Percentiles rank a stretch among this genome's conserved stretches.
These are phyloP conservation scores for Psix sp. DNA, from an alignment of 1,140 invertebrate species.

Conservation along the genomic window DNA sequence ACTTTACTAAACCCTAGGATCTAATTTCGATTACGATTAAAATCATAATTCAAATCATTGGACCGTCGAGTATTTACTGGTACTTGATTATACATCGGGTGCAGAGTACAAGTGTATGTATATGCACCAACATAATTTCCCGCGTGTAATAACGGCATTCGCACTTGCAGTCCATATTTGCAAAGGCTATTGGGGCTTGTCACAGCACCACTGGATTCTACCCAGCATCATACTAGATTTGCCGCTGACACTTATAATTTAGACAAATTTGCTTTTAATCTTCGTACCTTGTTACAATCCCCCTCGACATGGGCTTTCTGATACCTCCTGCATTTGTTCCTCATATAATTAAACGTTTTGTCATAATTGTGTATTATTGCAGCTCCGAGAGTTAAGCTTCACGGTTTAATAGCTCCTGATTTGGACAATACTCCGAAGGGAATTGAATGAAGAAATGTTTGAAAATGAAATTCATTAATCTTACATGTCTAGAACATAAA, in stretches of 20 bases:
- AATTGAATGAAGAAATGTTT: too few species aligned
- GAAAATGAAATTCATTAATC: too few species aligned
- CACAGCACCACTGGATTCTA: constrained; percentile 26
- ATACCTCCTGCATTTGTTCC: neutral
- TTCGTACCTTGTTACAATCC: constrained; percentile 19
- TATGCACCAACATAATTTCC: constrained; percentile 38
- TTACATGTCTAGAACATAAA: too few species aligned
- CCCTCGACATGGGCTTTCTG: neutral
- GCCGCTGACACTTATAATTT: constrained; percentile 39
- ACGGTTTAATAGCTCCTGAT: too few species aligned
- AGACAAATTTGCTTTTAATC: constrained; percentile 55
- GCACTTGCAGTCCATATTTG: constrained; percentile 47
- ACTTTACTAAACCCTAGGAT: constrained; percentile 35
- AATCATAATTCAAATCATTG: constrained; percentile 59
- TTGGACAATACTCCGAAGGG: too few species aligned
- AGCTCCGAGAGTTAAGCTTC: too few species aligned
- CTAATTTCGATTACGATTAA: constrained; percentile 57
- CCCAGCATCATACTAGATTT: constrained; percentile 29
- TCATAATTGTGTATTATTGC: too few species aligned
- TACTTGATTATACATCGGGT: constrained; percentile 45
- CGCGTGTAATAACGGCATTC: constrained; percentile 49
- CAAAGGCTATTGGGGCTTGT: constrained; percentile 51
- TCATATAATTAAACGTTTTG: too few species aligned
- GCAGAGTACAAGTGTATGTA: constrained; percentile 20
- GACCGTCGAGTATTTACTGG: constrained; percentile 44